Conservation (phyloP, 1,140 invertebrate genomes). For the Hydropsyche tenuis region DNA sequence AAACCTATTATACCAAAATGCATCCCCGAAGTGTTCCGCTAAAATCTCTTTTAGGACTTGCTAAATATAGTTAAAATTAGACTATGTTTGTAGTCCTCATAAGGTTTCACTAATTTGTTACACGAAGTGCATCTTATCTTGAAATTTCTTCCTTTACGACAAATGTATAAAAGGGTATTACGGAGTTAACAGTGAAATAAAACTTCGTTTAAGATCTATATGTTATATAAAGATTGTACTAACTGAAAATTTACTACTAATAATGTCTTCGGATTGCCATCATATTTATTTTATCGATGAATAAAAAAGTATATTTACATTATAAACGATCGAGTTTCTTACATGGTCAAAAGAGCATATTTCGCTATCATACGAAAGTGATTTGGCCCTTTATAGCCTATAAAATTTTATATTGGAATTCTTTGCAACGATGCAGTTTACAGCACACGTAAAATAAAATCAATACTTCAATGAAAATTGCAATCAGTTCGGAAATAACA, state of each 20-base stretch:
- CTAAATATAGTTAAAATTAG: constrained; percentile 35
- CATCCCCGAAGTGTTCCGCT: constrained; percentile 43
- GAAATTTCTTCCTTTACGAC: constrained; percentile 22
- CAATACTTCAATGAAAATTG: not conserved
- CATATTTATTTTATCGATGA: constrained; percentile 16
- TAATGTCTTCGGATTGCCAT: not conserved
- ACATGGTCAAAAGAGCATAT: not conserved
- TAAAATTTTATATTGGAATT: constrained; percentile 2
- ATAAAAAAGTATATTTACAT: not conserved
- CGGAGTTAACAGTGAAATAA: not conserved
- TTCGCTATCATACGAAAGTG: not conserved
- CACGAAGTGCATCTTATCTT: constrained; percentile 30
- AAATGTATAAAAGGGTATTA: not conserved
- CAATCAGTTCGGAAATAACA: not conserved
- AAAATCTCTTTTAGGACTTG: constrained; percentile 33
- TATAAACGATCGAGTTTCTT: not conserved
- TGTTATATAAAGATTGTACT: not conserved
- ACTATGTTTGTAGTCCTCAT: constrained; percentile 30
- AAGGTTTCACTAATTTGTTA: constrained; percentile 45
- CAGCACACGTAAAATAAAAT: not conserved
- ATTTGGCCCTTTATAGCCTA: not conserved
- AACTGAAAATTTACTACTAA: not conserved
- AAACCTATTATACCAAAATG: constrained; percentile 19
- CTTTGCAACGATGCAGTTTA: not conserved
- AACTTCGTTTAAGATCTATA: not conserved